Percentiles rank a stretch among this genome's conserved stretches.
Conservation (phyloP, 2,888 invertebrate genomes). For the Amblyjoppa proteus region DNA sequence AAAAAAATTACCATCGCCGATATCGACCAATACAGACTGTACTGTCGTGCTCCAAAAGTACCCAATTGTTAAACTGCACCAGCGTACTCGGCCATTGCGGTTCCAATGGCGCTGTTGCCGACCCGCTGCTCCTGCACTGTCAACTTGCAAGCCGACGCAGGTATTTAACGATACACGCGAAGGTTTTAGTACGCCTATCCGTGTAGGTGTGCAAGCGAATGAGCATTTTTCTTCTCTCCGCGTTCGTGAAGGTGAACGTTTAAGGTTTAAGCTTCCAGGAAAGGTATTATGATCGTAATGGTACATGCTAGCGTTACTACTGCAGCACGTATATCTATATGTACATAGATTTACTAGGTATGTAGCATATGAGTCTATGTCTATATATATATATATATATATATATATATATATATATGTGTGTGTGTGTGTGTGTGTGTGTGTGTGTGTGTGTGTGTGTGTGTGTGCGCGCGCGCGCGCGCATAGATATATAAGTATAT, state of each 20-base stretch:
- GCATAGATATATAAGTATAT: neutral
- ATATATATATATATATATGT: neutral
- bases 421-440: too few species aligned
- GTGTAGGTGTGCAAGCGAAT: neutral
- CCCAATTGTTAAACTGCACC: neutral
- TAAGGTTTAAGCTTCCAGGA: constrained; percentile 4
- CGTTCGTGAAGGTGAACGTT: neutral
- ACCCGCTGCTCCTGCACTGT: constrained; percentile 44
- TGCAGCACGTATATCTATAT: neutral
- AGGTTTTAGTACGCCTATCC: neutral
- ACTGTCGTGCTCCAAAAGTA: neutral
- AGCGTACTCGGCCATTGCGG: neutral
- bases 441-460: too few species aligned
- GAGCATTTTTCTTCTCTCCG: neutral
- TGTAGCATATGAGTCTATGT: neutral
- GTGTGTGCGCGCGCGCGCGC: too few species aligned
- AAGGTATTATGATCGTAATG: neutral
- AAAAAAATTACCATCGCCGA: neutral
- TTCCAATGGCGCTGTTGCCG: constrained; percentile 16
- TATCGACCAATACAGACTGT: neutral
- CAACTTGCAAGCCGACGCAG: constrained; percentile 53
- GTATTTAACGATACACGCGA: constrained; percentile 50
- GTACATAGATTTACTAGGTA: neutral
- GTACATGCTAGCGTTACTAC: neutral
- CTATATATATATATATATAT: neutral